phyloP scores from a whole-genome alignment of 2,888 invertebrate species.

The Drosophila mimica region DNA sequence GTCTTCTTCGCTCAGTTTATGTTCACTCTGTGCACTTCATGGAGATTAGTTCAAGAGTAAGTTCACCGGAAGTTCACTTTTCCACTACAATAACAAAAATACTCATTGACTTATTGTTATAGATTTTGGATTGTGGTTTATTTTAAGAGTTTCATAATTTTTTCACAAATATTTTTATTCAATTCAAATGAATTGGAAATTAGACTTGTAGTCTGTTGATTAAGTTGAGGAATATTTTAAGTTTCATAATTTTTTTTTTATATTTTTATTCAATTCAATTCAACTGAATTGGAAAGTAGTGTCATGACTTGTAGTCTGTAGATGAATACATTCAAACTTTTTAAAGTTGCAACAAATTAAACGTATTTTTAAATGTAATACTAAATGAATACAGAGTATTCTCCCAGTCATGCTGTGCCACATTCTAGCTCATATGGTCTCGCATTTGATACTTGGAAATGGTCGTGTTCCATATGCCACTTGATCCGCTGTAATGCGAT shows the following conservation, averaged over 20 bases:
- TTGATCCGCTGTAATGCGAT: conserved; percentile 21
- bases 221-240: background rate
- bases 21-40: conserved; percentile 2
- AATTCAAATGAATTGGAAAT: background rate
- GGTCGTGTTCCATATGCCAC: conserved; percentile 18
- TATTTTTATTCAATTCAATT: background rate
- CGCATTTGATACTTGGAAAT: background rate
- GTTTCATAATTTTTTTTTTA: background rate
- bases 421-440: background rate
- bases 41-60: conserved; percentile 13
- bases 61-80: conserved; percentile 12
- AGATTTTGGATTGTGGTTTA: background rate
- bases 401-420: background rate
- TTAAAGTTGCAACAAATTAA: background rate
- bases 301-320: background rate
- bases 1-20: conserved; percentile 20
- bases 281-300: background rate
- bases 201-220: background rate
- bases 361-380: background rate
- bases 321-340: background rate
- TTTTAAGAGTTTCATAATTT: background rate
- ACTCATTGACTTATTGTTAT: background rate
- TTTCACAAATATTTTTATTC: background rate
- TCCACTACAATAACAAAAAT: background rate
- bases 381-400: background rate